Conservation (phyloP, 1,140 invertebrate genomes). For the Leguminivora glycinivorella region DNA sequence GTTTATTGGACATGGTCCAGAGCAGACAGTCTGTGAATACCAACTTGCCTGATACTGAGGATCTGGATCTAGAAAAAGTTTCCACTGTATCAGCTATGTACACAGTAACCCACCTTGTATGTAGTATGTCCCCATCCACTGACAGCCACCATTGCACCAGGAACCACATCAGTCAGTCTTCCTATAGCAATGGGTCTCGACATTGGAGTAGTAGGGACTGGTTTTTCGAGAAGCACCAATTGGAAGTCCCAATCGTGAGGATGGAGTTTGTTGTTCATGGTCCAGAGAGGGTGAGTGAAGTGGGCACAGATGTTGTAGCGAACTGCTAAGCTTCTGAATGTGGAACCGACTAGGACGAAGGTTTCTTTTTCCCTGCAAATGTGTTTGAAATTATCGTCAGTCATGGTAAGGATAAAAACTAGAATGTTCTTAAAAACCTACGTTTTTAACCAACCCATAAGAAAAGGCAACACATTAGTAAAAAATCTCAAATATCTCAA, state of each 20-base stretch:
- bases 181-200: conserved; percentile 63
- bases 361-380: conserved; percentile 47
- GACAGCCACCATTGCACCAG: conserved; percentile 45
- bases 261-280: conserved; percentile 36
- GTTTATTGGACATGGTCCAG: no score
- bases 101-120: conserved; percentile 55
- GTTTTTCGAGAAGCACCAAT: conserved; percentile 54
- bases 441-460: no score
- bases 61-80: conserved; percentile 44
- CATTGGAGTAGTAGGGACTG: conserved; percentile 47
- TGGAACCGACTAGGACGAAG: conserved; percentile 53
- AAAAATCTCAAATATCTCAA: no score
- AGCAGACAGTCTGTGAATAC: conserved; percentile 21
- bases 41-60: conserved; percentile 53
- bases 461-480: no score
- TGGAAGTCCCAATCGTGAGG: conserved; percentile 66
- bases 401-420: neutral
- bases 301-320: conserved; percentile 57
- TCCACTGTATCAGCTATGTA: conserved; percentile 59
- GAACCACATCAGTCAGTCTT: conserved; percentile 36
- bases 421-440: no score
- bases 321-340: conserved; percentile 38
- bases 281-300: conserved; percentile 59
- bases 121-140: conserved; percentile 65
- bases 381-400: neutral